These are phyloP conservation scores for Drosophila meridionalis DNA, from an alignment of 2,888 invertebrate species.

Conservation along the genomic window DNA sequence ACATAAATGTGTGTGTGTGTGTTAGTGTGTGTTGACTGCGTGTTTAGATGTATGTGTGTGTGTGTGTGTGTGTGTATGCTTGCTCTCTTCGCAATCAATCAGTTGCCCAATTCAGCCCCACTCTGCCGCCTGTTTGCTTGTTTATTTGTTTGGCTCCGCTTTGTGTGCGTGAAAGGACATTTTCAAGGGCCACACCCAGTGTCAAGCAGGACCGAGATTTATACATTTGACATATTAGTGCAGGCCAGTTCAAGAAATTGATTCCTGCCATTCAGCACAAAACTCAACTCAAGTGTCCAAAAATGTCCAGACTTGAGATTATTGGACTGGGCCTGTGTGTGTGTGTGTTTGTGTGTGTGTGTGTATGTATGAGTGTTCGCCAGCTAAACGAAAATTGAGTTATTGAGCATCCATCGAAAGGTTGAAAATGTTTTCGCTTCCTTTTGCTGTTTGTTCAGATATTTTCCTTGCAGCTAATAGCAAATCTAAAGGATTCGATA, in stretches of 20 bases:
- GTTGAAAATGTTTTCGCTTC: constrained; percentile 50
- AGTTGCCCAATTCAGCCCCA: constrained; percentile 56
- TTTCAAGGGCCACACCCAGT: constrained; percentile 27
- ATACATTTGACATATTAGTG: constrained; percentile 78
- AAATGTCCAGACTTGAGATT: constrained; percentile 45
- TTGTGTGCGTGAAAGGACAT: constrained; percentile 30
- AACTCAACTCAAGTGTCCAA: constrained; percentile 51
- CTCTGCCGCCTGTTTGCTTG: constrained; percentile 42
- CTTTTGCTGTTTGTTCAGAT: constrained; percentile 12
- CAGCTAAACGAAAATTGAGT: constrained; percentile 62
- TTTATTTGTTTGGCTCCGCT: constrained; percentile 48
- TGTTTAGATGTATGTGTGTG: constrained; percentile 9
- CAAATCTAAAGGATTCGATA: constrained; percentile 1
- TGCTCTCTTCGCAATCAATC: constrained; percentile 65
- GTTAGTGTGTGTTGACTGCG: constrained; percentile 19
- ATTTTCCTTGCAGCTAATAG: constrained; percentile 12
- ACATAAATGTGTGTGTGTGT: neutral
- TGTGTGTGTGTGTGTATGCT: constrained; percentile 8
- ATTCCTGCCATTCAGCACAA: constrained; percentile 70
- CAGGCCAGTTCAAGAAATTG: constrained; percentile 73
- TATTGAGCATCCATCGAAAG: constrained; percentile 57
- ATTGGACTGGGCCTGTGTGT: constrained; percentile 5
- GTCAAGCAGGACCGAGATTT: constrained; percentile 42
- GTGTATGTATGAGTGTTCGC: constrained; percentile 7
- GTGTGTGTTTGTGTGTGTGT: neutral